Base-by-base conservation (phyloP, 2,888 invertebrate species). In the Coelopa pilipes region DNA sequence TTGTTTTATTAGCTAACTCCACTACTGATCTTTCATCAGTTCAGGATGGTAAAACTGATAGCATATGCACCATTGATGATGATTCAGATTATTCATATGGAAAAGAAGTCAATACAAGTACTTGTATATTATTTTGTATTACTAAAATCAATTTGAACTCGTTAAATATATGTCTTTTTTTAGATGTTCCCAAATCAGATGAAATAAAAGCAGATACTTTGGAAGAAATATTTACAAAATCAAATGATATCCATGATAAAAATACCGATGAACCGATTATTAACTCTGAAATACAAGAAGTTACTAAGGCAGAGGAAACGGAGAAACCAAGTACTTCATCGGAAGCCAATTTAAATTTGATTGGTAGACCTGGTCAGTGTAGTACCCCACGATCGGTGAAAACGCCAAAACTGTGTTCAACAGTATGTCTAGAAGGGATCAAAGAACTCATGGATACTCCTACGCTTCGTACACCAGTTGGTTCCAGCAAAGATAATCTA, bases 371-470 rank as follows among this genome's bases (percentile, higher is more conserved):
- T 34, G 34, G 34, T 34, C 34, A 34, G 34, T 34, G 62, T 45
- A 70, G 50, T n/a, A 62, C 70, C 34, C 70, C 70, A 19, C 15
- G 17, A 17, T 7, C 70, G 74, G 63, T 84, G 62, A 80, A 79
- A 57, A 83, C 84, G 10, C 83, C 83, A 0, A 84, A 81, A 71
- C 67, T 70, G 10, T 77, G 75, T 15, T 72, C 76, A 0, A 82
- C 83, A 15, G 79, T 83, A 0, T 77, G 78, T 46, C 73, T 84
- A 19, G 79, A 59, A 34, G 79, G 81, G 13, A 79, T 82, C 19
- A 76, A 80, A 17, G 81, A 83, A 74, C 73, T 83, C 21, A 73
- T 82, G 75, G 77, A 77, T 70, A 79, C 78, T 10, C 69, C 65
- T 50, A 49, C 15, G 47, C 19, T 5, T 13, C 21, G n/a, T 7